phyloP scores from a whole-genome alignment of 1,140 invertebrate genomes.

The Cyclina sinensis region DNA sequence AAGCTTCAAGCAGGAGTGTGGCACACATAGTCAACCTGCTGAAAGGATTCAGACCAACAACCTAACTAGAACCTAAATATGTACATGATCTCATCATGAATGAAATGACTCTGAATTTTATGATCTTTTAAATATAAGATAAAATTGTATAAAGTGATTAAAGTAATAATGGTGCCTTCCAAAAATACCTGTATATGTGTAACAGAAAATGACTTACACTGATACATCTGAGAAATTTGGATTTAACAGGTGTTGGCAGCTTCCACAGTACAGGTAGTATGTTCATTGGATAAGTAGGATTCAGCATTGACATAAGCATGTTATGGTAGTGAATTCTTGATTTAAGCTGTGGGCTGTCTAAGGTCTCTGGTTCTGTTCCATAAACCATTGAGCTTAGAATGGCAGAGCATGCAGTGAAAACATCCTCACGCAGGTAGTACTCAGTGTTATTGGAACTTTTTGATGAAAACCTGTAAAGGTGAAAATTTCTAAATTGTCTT shows the following conservation, averaged over 20 bases:
- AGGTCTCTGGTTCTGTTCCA: conserved; percentile 1
- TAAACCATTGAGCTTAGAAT: conserved; percentile 46
- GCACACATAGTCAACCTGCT: too few relatives aligned
- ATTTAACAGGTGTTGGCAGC: conserved; percentile 19
- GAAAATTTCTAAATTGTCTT: too few relatives aligned
- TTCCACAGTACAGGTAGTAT: conserved; percentile 56
- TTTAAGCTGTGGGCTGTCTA: conserved; percentile 28
- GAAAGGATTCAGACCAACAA: too few relatives aligned
- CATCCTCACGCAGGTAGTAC: conserved; percentile 33
- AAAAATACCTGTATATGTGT: too few relatives aligned
- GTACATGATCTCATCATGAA: too few relatives aligned
- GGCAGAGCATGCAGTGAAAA: neutral
- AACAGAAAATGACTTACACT: neutral
- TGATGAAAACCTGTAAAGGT: neutral
- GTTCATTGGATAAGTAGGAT: conserved; percentile 26
- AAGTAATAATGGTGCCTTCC: too few relatives aligned
- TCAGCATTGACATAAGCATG: conserved; percentile 28
- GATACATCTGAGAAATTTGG: neutral
- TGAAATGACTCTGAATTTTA: too few relatives aligned
- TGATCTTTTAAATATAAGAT: too few relatives aligned
- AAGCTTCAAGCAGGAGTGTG: too few relatives aligned
- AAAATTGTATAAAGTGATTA: too few relatives aligned
- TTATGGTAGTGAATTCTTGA: conserved; percentile 10
- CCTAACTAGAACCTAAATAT: too few relatives aligned
- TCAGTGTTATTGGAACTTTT: neutral